Evolutionary conservation across 2,888 invertebrate species (phyloP).

Genomic region (Cyclophora punctaria): DNA sequence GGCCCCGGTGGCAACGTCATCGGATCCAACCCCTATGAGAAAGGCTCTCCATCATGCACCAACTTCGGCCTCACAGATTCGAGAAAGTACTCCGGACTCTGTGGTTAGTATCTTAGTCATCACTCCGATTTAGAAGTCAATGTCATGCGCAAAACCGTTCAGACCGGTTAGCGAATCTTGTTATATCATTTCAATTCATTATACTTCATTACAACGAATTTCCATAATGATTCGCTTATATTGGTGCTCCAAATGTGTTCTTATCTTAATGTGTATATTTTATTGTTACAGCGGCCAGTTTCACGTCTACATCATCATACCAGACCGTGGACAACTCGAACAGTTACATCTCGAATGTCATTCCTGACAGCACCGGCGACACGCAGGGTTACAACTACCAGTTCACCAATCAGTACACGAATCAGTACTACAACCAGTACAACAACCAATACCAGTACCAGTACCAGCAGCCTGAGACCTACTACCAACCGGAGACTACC

Average conservation of each 20-base stretch:
- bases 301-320: slow-evolving; percentile 56
- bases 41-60: slow-evolving; percentile 82
- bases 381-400: slow-evolving; percentile 56
- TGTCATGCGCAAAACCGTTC: slow-evolving; percentile 9
- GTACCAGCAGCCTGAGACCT: slow-evolving; percentile 42
- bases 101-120: slow-evolving; percentile 75
- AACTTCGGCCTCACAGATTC: slow-evolving; percentile 82
- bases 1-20: slow-evolving; percentile 88
- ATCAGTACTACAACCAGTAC: slow-evolving; percentile 56
- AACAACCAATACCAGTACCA: slow-evolving; percentile 55
- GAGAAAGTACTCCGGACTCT: slow-evolving; percentile 83
- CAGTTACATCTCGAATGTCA: slow-evolving; percentile 71
- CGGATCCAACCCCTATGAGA: slow-evolving; percentile 84
- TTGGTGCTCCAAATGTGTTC: slow-evolving; percentile 9
- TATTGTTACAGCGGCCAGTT: slow-evolving; percentile 56
- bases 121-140: slow-evolving; percentile 12
- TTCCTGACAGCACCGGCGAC: slow-evolving; percentile 69
- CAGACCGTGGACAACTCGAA: slow-evolving; percentile 59
- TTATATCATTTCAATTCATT: slow-evolving; percentile 17
- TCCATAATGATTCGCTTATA: slow-evolving; percentile 18
- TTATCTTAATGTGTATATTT: slow-evolving; percentile 17
- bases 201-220: slow-evolving; percentile 7
- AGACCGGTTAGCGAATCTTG: slow-evolving; percentile 11
- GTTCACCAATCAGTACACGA: slow-evolving; percentile 49
- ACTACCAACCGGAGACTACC: slow-evolving; percentile 47